Percentiles rank a stretch among this genome's conserved stretches.
Conservation (phyloP, 2,888 invertebrate genomes). For the Brachypalpus laphriformis region DNA sequence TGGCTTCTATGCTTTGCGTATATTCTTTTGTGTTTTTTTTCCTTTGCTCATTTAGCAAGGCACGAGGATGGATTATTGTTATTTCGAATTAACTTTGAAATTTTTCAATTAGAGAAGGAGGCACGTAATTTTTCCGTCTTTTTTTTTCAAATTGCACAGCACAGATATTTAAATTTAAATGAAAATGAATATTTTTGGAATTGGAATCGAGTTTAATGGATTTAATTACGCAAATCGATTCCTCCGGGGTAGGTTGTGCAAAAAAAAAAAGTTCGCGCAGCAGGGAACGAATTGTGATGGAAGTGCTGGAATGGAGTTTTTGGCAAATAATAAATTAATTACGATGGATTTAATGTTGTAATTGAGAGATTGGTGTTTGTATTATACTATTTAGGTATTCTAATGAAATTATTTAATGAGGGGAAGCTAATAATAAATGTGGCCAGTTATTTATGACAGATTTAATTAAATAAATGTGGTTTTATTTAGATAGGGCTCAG, state of each 20-base stretch:
- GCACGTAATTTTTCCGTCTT: background rate
- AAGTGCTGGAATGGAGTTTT: background rate
- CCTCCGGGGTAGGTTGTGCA: background rate
- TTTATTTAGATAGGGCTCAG: background rate
- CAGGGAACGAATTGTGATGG: background rate
- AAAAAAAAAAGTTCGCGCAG: no score
- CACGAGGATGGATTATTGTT: slow-evolving; percentile 16
- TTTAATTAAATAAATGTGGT: slow-evolving; percentile 15
- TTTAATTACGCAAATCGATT: slow-evolving; percentile 37
- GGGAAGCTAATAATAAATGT: slow-evolving; percentile 13
- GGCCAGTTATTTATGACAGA: background rate
- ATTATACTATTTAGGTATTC: background rate
- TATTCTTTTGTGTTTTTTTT: background rate
- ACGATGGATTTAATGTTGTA: slow-evolving; percentile 28
- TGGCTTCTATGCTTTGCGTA: background rate
- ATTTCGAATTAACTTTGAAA: slow-evolving; percentile 26
- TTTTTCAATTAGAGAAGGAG: slow-evolving; percentile 4
- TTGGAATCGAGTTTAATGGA: slow-evolving; percentile 15
- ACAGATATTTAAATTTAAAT: slow-evolving; percentile 8
- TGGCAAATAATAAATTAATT: slow-evolving; percentile 23
- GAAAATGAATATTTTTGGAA: slow-evolving; percentile 10
- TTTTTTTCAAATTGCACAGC: slow-evolving; percentile 17
- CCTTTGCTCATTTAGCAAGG: background rate
- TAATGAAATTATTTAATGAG: slow-evolving; percentile 8
- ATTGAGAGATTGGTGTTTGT: slow-evolving; percentile 29